These are phyloP conservation scores for Tolypeutes matacus DNA, from an alignment of 2,797 vertebrate genomes.

Conservation along the genomic window DNA sequence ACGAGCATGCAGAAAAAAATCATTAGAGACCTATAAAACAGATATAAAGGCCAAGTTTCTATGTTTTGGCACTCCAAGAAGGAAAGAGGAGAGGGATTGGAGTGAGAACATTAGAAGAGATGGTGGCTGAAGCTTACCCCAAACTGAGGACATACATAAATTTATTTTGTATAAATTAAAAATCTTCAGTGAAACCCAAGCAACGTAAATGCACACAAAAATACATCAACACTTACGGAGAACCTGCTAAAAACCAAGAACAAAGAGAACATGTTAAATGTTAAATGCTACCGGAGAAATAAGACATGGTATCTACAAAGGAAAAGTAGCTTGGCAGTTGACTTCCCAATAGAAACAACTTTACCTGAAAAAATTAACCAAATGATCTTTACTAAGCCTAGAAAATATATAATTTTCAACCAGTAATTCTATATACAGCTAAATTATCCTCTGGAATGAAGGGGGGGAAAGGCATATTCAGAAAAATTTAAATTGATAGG, in stretches of 20 bases:
- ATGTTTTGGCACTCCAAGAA: not conserved
- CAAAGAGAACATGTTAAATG: not conserved
- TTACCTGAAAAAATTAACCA: not conserved
- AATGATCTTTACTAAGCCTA: not conserved
- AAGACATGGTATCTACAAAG: not conserved
- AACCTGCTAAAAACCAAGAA: not conserved
- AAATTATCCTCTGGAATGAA: not conserved
- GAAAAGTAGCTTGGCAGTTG: not conserved
- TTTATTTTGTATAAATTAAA: not conserved
- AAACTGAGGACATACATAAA: not conserved
- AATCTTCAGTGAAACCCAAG: not conserved
- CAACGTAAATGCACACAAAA: not conserved
- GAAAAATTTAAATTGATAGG: too few relatives aligned
- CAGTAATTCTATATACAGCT: not conserved
- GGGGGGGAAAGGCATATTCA: not conserved
- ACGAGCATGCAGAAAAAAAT: not conserved
- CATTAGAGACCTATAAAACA: not conserved
- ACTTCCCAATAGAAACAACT: not conserved
- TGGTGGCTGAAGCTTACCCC: not conserved
- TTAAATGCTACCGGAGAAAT: too few relatives aligned
- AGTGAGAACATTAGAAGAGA: not conserved
- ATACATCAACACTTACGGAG: too few relatives aligned
- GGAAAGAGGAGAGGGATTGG: not conserved
- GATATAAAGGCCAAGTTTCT: not conserved
- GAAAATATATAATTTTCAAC: not conserved